phyloP scores from a whole-genome alignment of 1,140 invertebrate genomes.

The Hyles vespertilio region DNA sequence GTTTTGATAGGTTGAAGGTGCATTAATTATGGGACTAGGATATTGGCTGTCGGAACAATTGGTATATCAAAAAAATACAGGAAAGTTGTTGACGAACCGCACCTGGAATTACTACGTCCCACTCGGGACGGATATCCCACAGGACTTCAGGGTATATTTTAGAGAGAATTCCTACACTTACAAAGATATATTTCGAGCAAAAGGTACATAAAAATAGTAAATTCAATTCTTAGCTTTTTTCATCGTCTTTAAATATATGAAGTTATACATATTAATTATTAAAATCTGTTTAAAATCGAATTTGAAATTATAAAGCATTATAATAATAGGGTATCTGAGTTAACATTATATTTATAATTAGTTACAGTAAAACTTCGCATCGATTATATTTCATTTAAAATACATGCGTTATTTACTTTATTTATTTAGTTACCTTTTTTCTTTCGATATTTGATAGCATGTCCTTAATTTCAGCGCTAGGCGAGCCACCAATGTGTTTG shows the following conservation, averaged over 20 bases:
- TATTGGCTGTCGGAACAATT: constrained; percentile 85
- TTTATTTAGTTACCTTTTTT: not conserved
- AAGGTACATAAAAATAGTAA: constrained; percentile 79
- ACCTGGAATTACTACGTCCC: constrained; percentile 91
- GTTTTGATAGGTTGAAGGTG: constrained; percentile 79
- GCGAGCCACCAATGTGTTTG: constrained; percentile 87
- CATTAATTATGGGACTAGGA: constrained; percentile 90
- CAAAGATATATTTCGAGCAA: constrained; percentile 82
- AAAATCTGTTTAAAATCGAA: too few relatives aligned
- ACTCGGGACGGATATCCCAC: constrained; percentile 86
- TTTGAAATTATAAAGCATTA: not conserved
- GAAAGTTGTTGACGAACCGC: constrained; percentile 81
- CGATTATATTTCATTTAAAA: not conserved
- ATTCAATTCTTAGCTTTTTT: too few relatives aligned
- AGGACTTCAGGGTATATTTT: constrained; percentile 86
- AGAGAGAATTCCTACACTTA: constrained; percentile 82
- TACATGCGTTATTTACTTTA: not conserved
- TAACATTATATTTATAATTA: not conserved
- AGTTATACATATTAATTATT: too few relatives aligned
- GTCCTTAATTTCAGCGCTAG: constrained; percentile 77
- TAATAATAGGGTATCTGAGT: not conserved
- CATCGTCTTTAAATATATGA: too few relatives aligned
- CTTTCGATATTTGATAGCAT: not conserved
- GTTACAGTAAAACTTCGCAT: not conserved
- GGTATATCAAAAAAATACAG: constrained; percentile 79